Evolutionary conservation across 1,140 invertebrate species (phyloP).

Genomic region (Propsilocerus akamusi): DNA sequence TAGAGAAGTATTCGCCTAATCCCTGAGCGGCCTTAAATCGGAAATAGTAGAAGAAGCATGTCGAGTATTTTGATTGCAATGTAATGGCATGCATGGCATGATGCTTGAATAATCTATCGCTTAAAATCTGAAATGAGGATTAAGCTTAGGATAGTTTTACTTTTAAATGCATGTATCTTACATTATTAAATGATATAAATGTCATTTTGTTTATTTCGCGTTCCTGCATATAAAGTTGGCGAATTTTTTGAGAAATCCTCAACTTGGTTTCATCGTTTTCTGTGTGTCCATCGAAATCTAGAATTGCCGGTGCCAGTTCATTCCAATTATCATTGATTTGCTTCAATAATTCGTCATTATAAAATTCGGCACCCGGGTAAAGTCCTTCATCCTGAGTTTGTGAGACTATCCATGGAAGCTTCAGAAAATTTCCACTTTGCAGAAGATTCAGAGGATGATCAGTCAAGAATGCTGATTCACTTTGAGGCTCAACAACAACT

Average conservation of each 20-base stretch:
- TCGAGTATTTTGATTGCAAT: not conserved
- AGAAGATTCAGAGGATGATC: not conserved
- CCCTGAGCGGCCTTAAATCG: not conserved
- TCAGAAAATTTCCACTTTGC: not conserved
- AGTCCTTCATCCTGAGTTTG: not conserved
- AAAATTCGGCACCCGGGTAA: constrained; percentile 1
- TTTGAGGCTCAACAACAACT: not conserved
- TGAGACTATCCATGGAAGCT: not conserved
- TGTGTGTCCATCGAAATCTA: not conserved
- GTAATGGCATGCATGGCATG: not conserved
- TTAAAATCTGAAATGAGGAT: not conserved
- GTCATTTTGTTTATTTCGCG: not conserved
- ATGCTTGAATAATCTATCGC: not conserved
- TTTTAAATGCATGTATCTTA: not conserved
- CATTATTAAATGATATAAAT: not conserved
- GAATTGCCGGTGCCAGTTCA: not conserved
- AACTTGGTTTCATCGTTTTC: not conserved
- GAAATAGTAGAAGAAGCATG: not conserved
- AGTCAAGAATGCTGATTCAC: not conserved
- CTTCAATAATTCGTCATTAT: not conserved
- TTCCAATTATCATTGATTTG: not conserved
- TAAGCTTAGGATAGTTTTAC: not conserved
- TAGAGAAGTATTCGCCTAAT: not conserved
- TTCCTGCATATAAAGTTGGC: not conserved
- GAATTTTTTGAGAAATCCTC: not conserved